These are phyloP conservation scores for Ophion obscuratus DNA, from an alignment of 2,888 invertebrate species.

Conservation along the genomic window DNA sequence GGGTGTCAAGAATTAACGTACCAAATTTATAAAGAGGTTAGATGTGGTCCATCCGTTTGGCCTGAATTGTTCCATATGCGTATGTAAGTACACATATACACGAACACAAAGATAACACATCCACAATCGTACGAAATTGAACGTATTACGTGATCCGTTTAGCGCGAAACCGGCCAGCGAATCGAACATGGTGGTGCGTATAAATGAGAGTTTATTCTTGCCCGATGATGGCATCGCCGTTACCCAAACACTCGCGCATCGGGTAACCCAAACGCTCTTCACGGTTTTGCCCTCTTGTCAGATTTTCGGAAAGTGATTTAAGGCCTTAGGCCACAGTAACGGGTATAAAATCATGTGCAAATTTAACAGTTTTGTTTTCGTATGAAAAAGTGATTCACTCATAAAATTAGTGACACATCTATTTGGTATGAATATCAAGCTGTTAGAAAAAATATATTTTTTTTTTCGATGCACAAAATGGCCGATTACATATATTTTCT, in stretches of 20 bases:
- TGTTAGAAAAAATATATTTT: too few relatives aligned
- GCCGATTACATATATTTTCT: too few relatives aligned
- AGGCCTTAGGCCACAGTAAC: background rate
- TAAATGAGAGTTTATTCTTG: slow-evolving; percentile 59
- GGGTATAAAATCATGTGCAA: too few relatives aligned
- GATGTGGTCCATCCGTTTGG: background rate
- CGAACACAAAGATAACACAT: background rate
- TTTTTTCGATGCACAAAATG: too few relatives aligned
- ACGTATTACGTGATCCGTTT: slow-evolving; percentile 35
- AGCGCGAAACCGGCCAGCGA: slow-evolving; percentile 37
- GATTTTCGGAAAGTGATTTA: background rate
- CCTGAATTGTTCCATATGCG: background rate
- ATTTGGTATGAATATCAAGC: too few relatives aligned
- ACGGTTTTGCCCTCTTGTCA: background rate
- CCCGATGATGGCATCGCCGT: slow-evolving; percentile 64
- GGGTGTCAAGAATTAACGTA: background rate
- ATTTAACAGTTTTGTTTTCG: too few relatives aligned
- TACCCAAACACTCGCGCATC: slow-evolving; percentile 21
- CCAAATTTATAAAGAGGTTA: background rate
- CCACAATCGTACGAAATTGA: slow-evolving; percentile 35
- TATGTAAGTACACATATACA: background rate
- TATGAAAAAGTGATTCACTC: too few relatives aligned
- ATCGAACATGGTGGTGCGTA: slow-evolving; percentile 38
- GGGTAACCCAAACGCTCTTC: slow-evolving; percentile 24
- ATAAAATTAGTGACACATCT: too few relatives aligned